Percentiles rank a stretch among this genome's conserved stretches.
Evolutionary conservation across 2,888 invertebrate species (phyloP).

Genomic region (Blomia tropicalis): DNA sequence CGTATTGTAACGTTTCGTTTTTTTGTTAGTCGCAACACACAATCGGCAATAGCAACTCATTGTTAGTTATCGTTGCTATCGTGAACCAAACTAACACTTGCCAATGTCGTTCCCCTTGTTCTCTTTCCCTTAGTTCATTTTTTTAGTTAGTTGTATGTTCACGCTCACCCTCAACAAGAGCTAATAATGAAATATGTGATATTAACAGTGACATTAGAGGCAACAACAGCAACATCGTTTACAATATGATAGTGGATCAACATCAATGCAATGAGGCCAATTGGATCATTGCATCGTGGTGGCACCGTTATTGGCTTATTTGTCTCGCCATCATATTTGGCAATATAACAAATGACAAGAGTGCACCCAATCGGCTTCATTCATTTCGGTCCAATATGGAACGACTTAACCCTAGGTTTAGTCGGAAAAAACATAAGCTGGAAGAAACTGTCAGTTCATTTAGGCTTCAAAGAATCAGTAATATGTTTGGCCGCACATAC

Average conservation of each 20-base stretch:
- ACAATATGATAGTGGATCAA: too few relatives aligned
- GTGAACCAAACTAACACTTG: too few relatives aligned
- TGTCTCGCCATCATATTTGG: too few relatives aligned
- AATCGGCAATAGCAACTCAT: too few relatives aligned
- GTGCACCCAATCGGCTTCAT: too few relatives aligned
- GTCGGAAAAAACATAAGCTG: not conserved
- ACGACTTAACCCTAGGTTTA: not conserved
- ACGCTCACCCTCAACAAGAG: too few relatives aligned
- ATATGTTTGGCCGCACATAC: too few relatives aligned
- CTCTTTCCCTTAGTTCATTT: too few relatives aligned
- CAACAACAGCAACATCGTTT: not conserved
- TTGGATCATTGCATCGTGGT: not conserved
- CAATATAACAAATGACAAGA: not conserved
- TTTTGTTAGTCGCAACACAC: not conserved
- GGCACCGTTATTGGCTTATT: not conserved
- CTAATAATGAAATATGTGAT: conserved; percentile 13
- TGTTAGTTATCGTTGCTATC: not conserved
- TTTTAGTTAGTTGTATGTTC: too few relatives aligned
- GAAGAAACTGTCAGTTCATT: not conserved
- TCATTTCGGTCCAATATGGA: not conserved
- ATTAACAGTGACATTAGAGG: conserved; percentile 5
- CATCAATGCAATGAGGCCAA: too few relatives aligned
- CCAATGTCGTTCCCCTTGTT: too few relatives aligned
- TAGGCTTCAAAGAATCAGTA: not conserved
- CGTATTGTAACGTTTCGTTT: not conserved